Evolutionary conservation across 2,888 invertebrate genomes (phyloP), one percentile per base, ranked within the genome.

Genomic region (Dichetophora obliterata): DNA sequence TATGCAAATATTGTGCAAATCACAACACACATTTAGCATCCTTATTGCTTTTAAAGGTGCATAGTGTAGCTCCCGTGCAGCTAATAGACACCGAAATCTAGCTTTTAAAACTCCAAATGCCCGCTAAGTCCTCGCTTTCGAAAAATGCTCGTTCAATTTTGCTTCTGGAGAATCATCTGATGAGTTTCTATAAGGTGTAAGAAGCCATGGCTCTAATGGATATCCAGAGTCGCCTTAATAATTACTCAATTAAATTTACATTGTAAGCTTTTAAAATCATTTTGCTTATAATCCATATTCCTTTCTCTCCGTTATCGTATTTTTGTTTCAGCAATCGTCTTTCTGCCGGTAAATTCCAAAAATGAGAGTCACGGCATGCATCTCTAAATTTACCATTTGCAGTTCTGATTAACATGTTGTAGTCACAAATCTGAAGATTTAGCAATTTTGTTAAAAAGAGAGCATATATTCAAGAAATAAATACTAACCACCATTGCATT

Each of bases 161-260:
- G 43, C 5, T 59, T 79, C 61, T 22, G 77, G 50, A 24, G 76
- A 74, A 34, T 72, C 73, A 52, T 76, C 75, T 22, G 48, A 52
- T 63, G 63, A 61, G 48, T 66, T 71, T 69, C 74, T 27, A 48
- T 78, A 78, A 8, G 76, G 74, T 54, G 74, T 75, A 59, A 78
- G 37, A 8, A 37, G 37, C 37, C 37, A 37, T 37, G 37, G 37
- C 37, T 37, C 37, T 37, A 37, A 37, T 37, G 75, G 75, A 65
- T 76, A 76, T 24, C 76, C 74, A 31, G 70, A 78, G 70, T 75
- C 78, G 61, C 75, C 75, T 76, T 63, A 74, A 65, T 65, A 50
- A 19, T 52, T 5, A 27, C 19, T n/a, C 16, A 50, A n/a, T 59
- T 43, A 19, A 50, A 16, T 59, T 9, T 48, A 24, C 19, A 6